Evolutionary conservation across 2,888 invertebrate genomes (phyloP).

Genomic region (Theretra japonica): DNA sequence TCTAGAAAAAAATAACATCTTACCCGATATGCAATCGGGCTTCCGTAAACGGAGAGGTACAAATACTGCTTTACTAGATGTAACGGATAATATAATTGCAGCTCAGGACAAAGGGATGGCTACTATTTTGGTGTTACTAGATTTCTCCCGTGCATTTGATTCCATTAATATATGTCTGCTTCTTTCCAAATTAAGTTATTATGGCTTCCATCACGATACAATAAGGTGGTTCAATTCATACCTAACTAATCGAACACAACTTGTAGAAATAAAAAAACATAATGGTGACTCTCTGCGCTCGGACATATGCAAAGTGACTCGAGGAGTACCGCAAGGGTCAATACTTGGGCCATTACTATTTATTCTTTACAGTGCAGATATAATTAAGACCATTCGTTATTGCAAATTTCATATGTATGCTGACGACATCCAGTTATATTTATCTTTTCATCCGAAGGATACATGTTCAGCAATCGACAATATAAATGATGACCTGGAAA

Average conservation of each 20-base stretch:
- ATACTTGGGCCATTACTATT: conserved; percentile 30
- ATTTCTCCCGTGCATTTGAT: conserved; percentile 42
- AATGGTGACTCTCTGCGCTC: neutral
- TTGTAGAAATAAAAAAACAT: conserved; percentile 25
- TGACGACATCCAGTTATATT: conserved; percentile 5
- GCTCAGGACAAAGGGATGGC: conserved; percentile 36
- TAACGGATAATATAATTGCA: conserved; percentile 35
- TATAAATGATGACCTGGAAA: neutral
- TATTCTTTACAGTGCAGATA: conserved; percentile 6
- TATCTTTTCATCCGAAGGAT: neutral
- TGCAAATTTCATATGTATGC: conserved; percentile 6
- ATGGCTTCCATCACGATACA: conserved; percentile 34
- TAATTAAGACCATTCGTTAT: neutral
- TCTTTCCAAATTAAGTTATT: conserved; percentile 36
- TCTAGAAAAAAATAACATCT: conserved; percentile 33
- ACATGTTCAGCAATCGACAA: neutral
- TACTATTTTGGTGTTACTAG: conserved; percentile 36
- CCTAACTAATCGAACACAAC: conserved; percentile 31
- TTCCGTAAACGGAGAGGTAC: conserved; percentile 22
- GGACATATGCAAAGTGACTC: neutral
- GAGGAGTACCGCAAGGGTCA: conserved; percentile 36
- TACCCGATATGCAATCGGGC: conserved; percentile 37
- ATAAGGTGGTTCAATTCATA: conserved; percentile 39
- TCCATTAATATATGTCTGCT: conserved; percentile 32
- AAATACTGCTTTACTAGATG: conserved; percentile 35